A percentile compares a stretch with the other conserved stretches of the same genome.
Evolutionary conservation across 1,140 invertebrate genomes (phyloP).

Genomic region (Drosophila elegans): DNA sequence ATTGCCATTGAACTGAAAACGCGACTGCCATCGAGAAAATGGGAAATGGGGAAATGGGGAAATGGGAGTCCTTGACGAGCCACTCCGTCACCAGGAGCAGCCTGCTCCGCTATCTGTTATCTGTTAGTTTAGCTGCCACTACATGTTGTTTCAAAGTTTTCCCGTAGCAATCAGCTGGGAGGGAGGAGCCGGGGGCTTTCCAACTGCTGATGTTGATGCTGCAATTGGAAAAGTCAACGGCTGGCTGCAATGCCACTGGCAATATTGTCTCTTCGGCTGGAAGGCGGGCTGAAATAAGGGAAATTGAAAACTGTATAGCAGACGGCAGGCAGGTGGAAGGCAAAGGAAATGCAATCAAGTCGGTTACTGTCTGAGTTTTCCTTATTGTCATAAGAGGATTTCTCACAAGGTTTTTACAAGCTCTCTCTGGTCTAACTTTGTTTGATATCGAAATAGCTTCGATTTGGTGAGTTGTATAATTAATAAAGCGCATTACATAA

Average conservation of each 20-base stretch:
- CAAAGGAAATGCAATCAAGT: conserved; percentile 71
- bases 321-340: conserved; percentile 48
- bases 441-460: not conserved
- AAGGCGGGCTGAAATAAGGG: conserved; percentile 9
- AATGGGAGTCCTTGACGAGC: conserved; percentile 1
- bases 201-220: conserved; percentile 49
- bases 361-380: conserved; percentile 24
- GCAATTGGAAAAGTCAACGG: conserved; percentile 75
- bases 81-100: conserved; percentile 10
- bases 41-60: conserved; percentile 27
- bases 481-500: not conserved
- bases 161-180: conserved; percentile 57
- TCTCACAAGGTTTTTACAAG: conserved; percentile 35
- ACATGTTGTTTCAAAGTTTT: conserved; percentile 72
- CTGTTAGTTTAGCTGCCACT: conserved; percentile 60
- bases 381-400: conserved; percentile 47
- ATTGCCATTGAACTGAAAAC: conserved; percentile 65
- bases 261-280: conserved; percentile 52
- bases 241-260: conserved; percentile 63
- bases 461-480: conserved; percentile 14
- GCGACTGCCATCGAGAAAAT: conserved; percentile 29
- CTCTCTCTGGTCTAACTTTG: conserved; percentile 5
- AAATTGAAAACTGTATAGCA: conserved; percentile 64
- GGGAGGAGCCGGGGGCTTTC: conserved; percentile 5
- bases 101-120: conserved; percentile 26